Evolutionary conservation across 64 coral and sea anemone genomes (phyloP), one percentile per base, ranked within the genome.

Genomic region (Orbicella faveolata): DNA sequence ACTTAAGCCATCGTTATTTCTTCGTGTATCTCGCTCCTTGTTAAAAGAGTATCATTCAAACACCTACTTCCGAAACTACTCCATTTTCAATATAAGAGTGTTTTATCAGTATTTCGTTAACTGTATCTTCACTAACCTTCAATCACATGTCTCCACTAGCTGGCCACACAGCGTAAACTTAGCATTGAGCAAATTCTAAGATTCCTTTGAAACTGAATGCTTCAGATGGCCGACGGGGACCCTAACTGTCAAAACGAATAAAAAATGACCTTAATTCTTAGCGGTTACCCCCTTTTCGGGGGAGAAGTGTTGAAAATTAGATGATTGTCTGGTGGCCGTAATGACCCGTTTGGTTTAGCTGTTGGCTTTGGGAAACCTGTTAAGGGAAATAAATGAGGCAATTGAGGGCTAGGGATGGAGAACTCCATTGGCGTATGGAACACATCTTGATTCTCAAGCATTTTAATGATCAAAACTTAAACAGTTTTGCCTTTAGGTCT

Each of bases 201-300:
- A 85, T 72, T 73, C 66, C 21, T 39, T 21, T 72, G 82, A 72
- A 85, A 85, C 65, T 73, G n/a, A 85, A 85, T 72, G 82, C 82
- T 51, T 13, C 37, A 73, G 64, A 73, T 48, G 44, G 44, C 44
- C 44, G 4, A 85, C 64, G 41, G 44, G 65, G 37, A 37, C 21
- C 37, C n/a, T 0, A 85, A 73, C 82, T 85, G 82, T 72, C 82
- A 85, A 72, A 48, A 44, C 4, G 65, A 1, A 52, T 85, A 85
- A 85, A 85, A 85, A 85, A 85, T 85, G 82, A 85, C 21, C 82
- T 18, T 70, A 85, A 73, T 85, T 85, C 82, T 14, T 85, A 85
- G 82, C 39, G 82, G 82, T 85, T 85, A 39, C 72, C 23, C 37
- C 37, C 65, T 23, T 85, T 85, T 85, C 82, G 82, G 64, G 13